Percentiles rank a stretch among this genome's conserved stretches.
These are phyloP conservation scores for Serrognathus titanus DNA, from an alignment of 2,888 invertebrate genomes.

Conservation along the genomic window DNA sequence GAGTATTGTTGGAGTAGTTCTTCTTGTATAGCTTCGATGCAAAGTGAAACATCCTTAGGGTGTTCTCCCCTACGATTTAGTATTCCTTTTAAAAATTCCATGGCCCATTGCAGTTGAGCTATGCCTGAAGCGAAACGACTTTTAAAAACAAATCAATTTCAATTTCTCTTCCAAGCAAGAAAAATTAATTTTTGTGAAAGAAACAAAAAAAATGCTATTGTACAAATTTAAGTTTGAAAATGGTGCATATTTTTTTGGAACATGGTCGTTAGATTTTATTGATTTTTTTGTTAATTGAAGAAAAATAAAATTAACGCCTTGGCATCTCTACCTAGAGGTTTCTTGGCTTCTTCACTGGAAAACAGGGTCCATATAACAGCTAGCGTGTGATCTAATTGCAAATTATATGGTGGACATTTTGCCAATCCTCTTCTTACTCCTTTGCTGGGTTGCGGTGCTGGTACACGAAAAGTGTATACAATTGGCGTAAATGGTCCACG, in stretches of 20 bases:
- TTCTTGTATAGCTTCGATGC: conserved; percentile 44
- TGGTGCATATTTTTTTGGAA: too few species aligned
- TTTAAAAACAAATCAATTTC: too few species aligned
- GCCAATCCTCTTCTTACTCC: conserved; percentile 31
- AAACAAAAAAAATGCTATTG: too few species aligned
- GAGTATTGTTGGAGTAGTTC: conserved; percentile 45
- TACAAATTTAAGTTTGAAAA: too few species aligned
- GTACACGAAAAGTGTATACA: conserved; percentile 43
- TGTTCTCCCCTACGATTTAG: conserved; percentile 39
- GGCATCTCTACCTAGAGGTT: conserved; percentile 24
- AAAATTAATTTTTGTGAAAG: too few species aligned
- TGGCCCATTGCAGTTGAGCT: conserved; percentile 49
- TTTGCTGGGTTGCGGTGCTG: conserved; percentile 21
- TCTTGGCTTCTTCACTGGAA: conserved; percentile 31
- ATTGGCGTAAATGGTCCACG: conserved; percentile 27
- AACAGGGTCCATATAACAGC: conserved; percentile 49
- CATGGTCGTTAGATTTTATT: too few species aligned
- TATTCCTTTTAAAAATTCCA: conserved; percentile 44
- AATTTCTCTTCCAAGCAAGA: too few species aligned
- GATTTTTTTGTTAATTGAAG: too few species aligned
- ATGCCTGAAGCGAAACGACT: conserved; percentile 34
- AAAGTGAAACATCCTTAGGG: conserved; percentile 43
- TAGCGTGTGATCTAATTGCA: conserved; percentile 47
- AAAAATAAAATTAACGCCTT: conserved; percentile 8
- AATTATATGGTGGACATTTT: conserved; percentile 43